These are phyloP conservation scores for Pararge aegeria DNA, from an alignment of 1,140 invertebrate genomes.

Conservation along the genomic window DNA sequence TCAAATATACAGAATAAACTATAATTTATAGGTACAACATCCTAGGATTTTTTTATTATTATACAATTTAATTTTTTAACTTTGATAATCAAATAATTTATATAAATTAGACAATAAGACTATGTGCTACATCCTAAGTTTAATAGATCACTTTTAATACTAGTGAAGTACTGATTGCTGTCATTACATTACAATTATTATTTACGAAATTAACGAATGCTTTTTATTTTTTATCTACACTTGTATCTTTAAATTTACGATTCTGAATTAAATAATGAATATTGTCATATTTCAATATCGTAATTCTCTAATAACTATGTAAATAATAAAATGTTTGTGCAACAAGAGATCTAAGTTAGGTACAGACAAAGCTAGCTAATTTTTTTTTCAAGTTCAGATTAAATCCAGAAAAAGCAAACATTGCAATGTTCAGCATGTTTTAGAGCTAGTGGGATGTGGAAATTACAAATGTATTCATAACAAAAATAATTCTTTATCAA, in stretches of 20 bases:
- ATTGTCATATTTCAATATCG: no score
- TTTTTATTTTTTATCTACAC: constrained; percentile 19
- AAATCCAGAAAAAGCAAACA: no score
- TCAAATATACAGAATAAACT: constrained; percentile 79
- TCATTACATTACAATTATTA: constrained; percentile 72
- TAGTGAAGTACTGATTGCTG: constrained; percentile 75
- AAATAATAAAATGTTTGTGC: no score
- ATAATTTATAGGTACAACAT: constrained; percentile 75
- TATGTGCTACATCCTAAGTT: constrained; percentile 57
- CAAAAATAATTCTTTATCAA: no score
- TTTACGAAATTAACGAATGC: constrained; percentile 56
- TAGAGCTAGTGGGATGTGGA: no score
- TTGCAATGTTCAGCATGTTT: no score
- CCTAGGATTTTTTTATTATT: constrained; percentile 62
- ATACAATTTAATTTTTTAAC: constrained; percentile 67
- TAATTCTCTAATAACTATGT: no score
- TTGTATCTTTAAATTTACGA: background rate
- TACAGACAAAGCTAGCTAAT: no score
- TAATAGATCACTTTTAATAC: constrained; percentile 76
- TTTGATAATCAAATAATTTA: constrained; percentile 70
- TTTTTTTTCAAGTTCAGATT: no score
- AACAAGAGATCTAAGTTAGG: no score
- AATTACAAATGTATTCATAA: no score
- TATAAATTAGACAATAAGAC: constrained; percentile 67
- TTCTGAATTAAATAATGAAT: background rate